These are phyloP conservation scores for Taphrorychus bicolor DNA, from an alignment of 2,888 invertebrate species.

Conservation along the genomic window DNA sequence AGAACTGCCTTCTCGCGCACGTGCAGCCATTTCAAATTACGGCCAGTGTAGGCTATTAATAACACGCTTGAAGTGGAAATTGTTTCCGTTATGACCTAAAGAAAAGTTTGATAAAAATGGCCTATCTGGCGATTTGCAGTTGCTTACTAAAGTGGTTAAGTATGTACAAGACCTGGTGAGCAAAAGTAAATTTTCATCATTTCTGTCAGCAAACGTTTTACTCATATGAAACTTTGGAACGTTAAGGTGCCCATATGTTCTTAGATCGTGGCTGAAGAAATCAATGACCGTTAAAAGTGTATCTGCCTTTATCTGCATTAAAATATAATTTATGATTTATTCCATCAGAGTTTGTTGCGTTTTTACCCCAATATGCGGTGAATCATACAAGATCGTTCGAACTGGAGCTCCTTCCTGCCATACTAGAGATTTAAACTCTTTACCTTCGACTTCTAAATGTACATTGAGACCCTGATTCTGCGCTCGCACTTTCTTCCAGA, in stretches of 20 bases:
- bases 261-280: conserved; percentile 67
- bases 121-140: neutral
- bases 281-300: conserved; percentile 66
- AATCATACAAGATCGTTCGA: conserved; percentile 68
- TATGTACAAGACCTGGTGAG: conserved; percentile 72
- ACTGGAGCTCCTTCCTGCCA: conserved; percentile 77
- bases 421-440: conserved; percentile 65
- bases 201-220: conserved; percentile 72
- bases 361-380: conserved; percentile 67
- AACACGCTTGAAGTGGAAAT: conserved; percentile 80
- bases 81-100: conserved; percentile 74
- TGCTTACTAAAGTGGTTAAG: conserved; percentile 69
- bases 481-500: conserved; percentile 62
- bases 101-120: neutral
- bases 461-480: conserved; percentile 70
- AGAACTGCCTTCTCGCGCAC: conserved; percentile 77
- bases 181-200: conserved; percentile 72
- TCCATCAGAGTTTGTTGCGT: neutral
- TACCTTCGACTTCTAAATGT: conserved; percentile 71
- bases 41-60: conserved; percentile 71
- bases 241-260: conserved; percentile 72
- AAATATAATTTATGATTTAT: conserved; percentile 2
- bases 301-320: conserved; percentile 61
- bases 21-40: conserved; percentile 67
- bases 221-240: conserved; percentile 72